Base-by-base conservation (phyloP, 1,140 invertebrate genomes). In the Leptestheria dahalacensis region DNA sequence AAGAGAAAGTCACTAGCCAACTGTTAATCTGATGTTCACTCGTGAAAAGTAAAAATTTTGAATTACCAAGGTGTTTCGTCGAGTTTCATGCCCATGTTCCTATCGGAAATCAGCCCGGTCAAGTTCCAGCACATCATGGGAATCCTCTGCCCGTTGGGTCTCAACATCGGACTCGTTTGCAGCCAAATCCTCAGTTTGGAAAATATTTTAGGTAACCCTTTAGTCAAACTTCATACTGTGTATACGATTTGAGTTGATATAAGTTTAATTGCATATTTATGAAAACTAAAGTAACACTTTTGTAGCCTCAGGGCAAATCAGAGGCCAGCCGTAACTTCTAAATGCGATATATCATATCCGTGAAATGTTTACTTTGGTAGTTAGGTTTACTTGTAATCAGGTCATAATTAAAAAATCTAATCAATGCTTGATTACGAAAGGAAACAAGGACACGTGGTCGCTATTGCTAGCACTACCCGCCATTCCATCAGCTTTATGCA, bases 81-180 rank as follows among this genome's bases (percentile, higher is more conserved):
- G 9, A 82, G 82, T 65, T 76, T 89, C 61, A 77, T 88, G 57
- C 88, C 89, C 1, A 84, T 92, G 81, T 94, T 91, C 68, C 72
- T 93, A 65, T 81, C 83, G 0, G 91, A 94, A 74, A 73, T 92
- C 53, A 21, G 53, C 53, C 11, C 26, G 20, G 11, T 28, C 21
- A 29, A 55, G 33, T 18, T 80, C 1, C 75, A 77, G 21, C 75
- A 88, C 23, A 76, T 86, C 0, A 78, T 89, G 68, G 90, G 88
- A 24, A 85, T 88, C 0, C 73, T 89, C 1, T 90, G 87, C 68
- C 86, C 88, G 60, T 74, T 93, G 48, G 88, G 88, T 25, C 77
- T 94, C 24, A 90, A 85, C 1, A 77, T 82, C 18, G 89, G 89
- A 15, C 86, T 93, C 15, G 71, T 91, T 3, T 66, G 88, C 1